These are phyloP conservation scores for Paramisgurnus dabryanus DNA, from an alignment of 2,113 vertebrate genomes.

Conservation along the genomic window DNA sequence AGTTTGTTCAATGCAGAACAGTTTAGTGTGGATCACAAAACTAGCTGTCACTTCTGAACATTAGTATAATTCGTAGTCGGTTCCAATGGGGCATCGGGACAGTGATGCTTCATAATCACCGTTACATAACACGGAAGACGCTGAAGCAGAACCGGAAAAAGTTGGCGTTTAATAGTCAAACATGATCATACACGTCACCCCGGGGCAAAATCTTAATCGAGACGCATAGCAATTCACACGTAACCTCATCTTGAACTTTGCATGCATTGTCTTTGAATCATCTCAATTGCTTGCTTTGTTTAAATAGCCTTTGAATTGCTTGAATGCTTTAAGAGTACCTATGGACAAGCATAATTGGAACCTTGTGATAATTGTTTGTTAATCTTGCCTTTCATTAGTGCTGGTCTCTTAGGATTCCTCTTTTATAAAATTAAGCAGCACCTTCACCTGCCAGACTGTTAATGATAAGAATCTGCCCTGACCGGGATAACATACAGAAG, in stretches of 20 bases:
- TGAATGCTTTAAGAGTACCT: slow-evolving; percentile 32
- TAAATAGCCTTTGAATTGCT: slow-evolving; percentile 16
- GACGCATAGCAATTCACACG: slow-evolving; percentile 1
- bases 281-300: neutral
- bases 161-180: neutral
- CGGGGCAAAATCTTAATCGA: slow-evolving; percentile 5
- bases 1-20: slow-evolving; percentile 51
- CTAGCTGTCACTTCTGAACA: slow-evolving; percentile 42
- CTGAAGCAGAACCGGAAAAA: neutral
- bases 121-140: slow-evolving; percentile 16
- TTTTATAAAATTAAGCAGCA: neutral
- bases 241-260: slow-evolving; percentile 8
- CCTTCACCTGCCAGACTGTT: slow-evolving; percentile 16
- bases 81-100: neutral
- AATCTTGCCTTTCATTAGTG: slow-evolving; percentile 41
- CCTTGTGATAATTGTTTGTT: slow-evolving; percentile 48
- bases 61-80: slow-evolving; percentile 48
- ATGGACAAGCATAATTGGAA: slow-evolving; percentile 38
- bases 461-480: slow-evolving; percentile 22
- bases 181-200: slow-evolving; percentile 4
- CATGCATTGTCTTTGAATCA: neutral
- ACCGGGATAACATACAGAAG: slow-evolving; percentile 10
- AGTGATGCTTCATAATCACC: slow-evolving; percentile 7
- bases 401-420: neutral
- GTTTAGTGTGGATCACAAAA: slow-evolving; percentile 52